A percentile compares a stretch with the other conserved stretches of the same genome.
phyloP scores from a whole-genome alignment of 2,797 vertebrate species.

The Avahi laniger region DNA sequence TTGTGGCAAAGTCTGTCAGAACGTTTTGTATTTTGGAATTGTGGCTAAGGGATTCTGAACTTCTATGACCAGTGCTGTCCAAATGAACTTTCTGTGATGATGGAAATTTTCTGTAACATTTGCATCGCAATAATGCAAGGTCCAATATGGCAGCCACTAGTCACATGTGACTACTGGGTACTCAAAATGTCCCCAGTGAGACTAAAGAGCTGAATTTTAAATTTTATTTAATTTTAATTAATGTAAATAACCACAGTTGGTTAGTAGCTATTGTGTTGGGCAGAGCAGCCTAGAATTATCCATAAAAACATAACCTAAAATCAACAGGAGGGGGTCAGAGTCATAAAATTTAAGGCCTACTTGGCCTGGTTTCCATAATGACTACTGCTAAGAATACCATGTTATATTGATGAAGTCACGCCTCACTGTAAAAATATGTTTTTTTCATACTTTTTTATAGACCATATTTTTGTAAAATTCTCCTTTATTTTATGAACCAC shows the following conservation, averaged over 20 bases:
- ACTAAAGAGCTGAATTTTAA: background rate
- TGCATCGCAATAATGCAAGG: background rate
- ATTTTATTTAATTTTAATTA: conserved; percentile 20
- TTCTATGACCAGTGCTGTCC: background rate
- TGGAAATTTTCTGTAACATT: background rate
- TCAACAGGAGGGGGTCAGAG: background rate
- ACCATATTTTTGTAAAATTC: background rate
- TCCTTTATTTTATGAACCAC: background rate
- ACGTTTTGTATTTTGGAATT: background rate
- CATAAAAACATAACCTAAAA: background rate
- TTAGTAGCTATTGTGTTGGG: background rate
- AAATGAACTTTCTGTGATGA: background rate
- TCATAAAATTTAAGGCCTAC: background rate
- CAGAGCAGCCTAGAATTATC: background rate
- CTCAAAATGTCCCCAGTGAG: background rate
- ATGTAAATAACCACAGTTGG: background rate
- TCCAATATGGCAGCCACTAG: background rate
- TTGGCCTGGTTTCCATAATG: background rate
- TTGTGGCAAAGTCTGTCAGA: background rate
- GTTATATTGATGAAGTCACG: background rate
- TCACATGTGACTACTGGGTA: background rate
- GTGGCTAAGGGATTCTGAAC: background rate
- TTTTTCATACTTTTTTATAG: background rate
- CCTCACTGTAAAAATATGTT: background rate
- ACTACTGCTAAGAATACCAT: background rate